These are phyloP conservation scores for Heliangelus exortis DNA, from an alignment of 2,797 vertebrate genomes.

Conservation along the genomic window DNA sequence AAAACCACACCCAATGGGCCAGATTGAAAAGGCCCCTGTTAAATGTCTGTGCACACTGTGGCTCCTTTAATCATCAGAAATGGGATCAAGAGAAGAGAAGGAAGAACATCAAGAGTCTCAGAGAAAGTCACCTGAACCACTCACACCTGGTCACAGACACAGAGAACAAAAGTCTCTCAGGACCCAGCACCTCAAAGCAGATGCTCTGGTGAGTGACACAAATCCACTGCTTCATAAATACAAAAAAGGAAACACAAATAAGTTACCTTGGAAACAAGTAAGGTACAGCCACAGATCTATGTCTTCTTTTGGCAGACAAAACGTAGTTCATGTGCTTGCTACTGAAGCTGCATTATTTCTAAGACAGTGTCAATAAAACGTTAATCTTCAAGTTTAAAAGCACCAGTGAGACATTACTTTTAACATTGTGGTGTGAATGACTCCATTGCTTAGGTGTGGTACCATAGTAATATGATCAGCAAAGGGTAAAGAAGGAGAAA, in stretches of 20 bases:
- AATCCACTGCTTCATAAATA: background rate
- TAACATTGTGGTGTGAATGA: background rate
- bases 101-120: background rate
- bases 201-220: background rate
- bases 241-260: background rate
- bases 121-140: background rate
- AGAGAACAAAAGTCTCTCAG: background rate
- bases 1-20: accelerated
- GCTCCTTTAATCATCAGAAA: background rate
- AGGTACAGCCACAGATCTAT: background rate
- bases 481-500: background rate
- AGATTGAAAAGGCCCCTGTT: background rate
- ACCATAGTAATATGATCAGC: background rate
- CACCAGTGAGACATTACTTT: too few relatives aligned
- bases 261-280: background rate
- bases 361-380: background rate
- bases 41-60: background rate
- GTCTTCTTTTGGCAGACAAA: background rate
- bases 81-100: background rate
- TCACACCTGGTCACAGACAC: background rate
- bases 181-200: background rate
- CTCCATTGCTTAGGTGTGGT: background rate
- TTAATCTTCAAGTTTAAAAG: too few relatives aligned
- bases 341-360: background rate
- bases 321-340: background rate